Conservation (phyloP, 2,113 vertebrate species). For the Paradisaea rubra region DNA sequence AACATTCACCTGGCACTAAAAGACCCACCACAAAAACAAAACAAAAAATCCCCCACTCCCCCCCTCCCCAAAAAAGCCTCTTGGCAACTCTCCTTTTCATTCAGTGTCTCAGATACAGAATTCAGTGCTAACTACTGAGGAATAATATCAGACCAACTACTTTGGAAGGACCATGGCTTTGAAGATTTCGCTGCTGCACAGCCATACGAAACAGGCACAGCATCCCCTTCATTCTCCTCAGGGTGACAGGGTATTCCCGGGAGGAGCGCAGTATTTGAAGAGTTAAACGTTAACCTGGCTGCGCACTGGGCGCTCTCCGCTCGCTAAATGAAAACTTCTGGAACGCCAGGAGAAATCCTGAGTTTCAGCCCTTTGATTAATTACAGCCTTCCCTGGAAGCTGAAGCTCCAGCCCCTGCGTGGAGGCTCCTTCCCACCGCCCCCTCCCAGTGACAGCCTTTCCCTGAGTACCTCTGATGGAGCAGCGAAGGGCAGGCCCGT, state of each 20-base stretch:
- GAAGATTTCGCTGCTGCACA: not conserved
- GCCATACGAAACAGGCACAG: not conserved
- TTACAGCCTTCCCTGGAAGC: not conserved
- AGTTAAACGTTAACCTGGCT: not conserved
- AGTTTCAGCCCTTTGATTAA: not conserved
- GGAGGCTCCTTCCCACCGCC: not conserved
- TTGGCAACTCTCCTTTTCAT: not conserved
- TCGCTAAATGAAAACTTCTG: not conserved
- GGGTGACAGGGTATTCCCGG: rapidly evolving
- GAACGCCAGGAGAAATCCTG: not conserved
- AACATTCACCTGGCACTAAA: not conserved
- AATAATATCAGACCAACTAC: not conserved
- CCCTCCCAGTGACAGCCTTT: not conserved
- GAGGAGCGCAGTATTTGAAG: rapidly evolving
- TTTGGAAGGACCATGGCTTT: not conserved
- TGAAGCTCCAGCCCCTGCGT: not conserved
- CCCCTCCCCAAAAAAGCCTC: not conserved
- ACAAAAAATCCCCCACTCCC: not conserved
- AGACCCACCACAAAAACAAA: not conserved
- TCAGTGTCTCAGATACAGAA: not conserved
- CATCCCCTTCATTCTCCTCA: not conserved
- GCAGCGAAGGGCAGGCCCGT: not conserved
- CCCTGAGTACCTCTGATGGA: not conserved
- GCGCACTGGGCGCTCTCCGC: not conserved
- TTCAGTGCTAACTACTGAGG: not conserved